These are phyloP conservation scores for Pollicipes pollicipes DNA, from an alignment of 1,140 invertebrate species.

Conservation along the genomic window DNA sequence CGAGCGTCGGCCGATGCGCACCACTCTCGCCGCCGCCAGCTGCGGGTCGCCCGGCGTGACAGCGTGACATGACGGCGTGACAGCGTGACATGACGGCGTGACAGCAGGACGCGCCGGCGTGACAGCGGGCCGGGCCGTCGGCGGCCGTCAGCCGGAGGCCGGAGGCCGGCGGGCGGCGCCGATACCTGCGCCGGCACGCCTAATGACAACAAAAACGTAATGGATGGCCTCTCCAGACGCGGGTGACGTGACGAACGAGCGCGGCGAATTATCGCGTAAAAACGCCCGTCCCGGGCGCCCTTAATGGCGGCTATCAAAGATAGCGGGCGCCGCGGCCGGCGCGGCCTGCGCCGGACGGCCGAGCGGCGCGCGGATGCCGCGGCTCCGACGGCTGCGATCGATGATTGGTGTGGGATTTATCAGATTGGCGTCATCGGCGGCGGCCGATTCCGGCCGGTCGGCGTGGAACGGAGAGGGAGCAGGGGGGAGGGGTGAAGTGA, in stretches of 20 bases:
- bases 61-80: too few relatives aligned
- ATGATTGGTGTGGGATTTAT: neutral
- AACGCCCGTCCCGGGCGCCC: neutral
- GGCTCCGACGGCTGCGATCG: neutral
- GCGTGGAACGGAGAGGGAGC: too few relatives aligned
- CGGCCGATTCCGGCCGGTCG: neutral
- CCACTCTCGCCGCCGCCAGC: too few relatives aligned
- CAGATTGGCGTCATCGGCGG: neutral
- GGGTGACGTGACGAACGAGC: neutral
- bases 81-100: too few relatives aligned
- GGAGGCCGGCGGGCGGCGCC: too few relatives aligned
- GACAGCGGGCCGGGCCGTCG: too few relatives aligned
- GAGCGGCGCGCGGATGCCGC: neutral
- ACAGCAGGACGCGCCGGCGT: too few relatives aligned
- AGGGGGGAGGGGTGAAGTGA: too few relatives aligned
- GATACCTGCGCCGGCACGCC: too few relatives aligned
- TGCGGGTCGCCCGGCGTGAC: too few relatives aligned
- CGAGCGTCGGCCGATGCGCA: too few relatives aligned
- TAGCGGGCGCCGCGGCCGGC: neutral
- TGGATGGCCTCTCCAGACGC: neutral
- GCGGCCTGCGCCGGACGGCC: too few relatives aligned
- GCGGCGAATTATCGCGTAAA: neutral
- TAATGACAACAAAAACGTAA: slow-evolving; percentile 2
- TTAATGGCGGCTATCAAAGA: neutral
- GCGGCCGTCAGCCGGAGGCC: neutral